Base-by-base conservation (phyloP, 2,888 invertebrate genomes). In the Steinernema scapterisci region DNA sequence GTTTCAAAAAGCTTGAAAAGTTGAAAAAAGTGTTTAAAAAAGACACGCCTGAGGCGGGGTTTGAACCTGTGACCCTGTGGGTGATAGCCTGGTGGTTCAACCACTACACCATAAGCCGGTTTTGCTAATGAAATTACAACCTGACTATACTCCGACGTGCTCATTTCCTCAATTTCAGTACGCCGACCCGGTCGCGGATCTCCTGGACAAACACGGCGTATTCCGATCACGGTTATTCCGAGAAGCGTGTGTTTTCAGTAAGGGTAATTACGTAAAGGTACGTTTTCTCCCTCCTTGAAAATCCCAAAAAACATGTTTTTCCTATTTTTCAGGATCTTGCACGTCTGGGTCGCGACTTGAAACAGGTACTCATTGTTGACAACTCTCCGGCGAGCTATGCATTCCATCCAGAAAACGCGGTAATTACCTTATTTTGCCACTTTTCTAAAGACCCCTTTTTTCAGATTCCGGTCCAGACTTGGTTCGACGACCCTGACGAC, bases 401-500 rank as follows among this genome's bases (percentile, higher is more conserved):
- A 91, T 99, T 99, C 93, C 99, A 99, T 92, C 97, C 97, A 88
- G 96, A 97, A 89, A 99, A 99, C 91, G 97, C 97, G 90, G 97
- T 99, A 90, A 93, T 94, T 92, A 77, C 11, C 16, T 77, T 38
- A 7, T 27, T 72, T 48, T 25, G 27, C 27, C 9, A 48, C 16
- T 16, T 54, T 48, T 45, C 54, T 70, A 23, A 23, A 23, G 46
- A 21, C 45, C 27, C 19, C 1, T 9, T 71, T 52, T 71, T 85
- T 19, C 86, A 91, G 91, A 95, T 99, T 89, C 96, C 97, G 88
- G 97, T 99, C 83, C 94, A 95, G 88, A 97, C 97, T 82, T 99
- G 99, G 99, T 99, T 99, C 90, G 97, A 99, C 90, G 99, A 99
- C 90, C 94, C 94, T 92, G 93, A 93, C 88, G 99, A 99, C 90